Evolutionary conservation across 1,140 invertebrate genomes (phyloP).

Genomic region (Heterodera schachtii): DNA sequence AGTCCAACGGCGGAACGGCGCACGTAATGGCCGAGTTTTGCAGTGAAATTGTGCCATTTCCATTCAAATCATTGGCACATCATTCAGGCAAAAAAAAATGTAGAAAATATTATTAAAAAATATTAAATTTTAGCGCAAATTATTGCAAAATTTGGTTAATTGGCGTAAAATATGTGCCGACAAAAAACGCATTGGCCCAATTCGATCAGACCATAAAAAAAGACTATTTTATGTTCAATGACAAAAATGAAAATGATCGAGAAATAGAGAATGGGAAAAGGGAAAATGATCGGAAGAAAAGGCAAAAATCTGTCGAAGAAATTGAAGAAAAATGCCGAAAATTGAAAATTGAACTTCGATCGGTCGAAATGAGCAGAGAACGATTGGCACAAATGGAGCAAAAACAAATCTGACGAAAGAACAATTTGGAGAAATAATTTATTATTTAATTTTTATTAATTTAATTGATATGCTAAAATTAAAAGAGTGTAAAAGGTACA

Average conservation of each 20-base stretch:
- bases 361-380: neutral
- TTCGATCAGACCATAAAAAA: neutral
- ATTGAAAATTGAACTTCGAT: neutral
- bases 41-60: neutral
- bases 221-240: neutral
- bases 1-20: neutral
- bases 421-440: too few relatives aligned
- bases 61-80: neutral
- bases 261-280: too few relatives aligned
- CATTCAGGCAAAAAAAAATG: neutral
- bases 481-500: too few relatives aligned
- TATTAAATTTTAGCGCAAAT: neutral
- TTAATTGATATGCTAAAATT: too few relatives aligned
- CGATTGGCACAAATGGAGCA: neutral
- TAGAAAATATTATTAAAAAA: neutral
- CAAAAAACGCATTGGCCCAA: neutral
- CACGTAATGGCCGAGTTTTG: neutral
- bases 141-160: neutral
- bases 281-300: too few relatives aligned
- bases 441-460: too few relatives aligned
- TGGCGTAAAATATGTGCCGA: neutral
- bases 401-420: too few relatives aligned
- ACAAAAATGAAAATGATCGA: too few relatives aligned
- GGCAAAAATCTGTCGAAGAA: neutral
- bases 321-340: neutral